Evolutionary conservation across 2,797 vertebrate species (phyloP).

Genomic region (Aeoliscus strigatus): DNA sequence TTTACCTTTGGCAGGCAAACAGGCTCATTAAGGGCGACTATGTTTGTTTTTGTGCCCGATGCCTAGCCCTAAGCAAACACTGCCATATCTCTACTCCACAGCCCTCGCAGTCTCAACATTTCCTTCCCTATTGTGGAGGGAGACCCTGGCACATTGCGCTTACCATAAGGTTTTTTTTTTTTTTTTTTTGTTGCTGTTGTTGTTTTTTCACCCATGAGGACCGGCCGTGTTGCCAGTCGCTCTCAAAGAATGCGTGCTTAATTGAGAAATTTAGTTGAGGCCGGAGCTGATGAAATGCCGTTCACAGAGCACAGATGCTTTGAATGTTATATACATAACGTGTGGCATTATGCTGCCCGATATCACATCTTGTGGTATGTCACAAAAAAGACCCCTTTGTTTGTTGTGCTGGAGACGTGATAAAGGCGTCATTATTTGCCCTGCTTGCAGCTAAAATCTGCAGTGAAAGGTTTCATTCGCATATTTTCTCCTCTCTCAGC

Average conservation of each 20-base stretch:
- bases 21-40: slow-evolving; percentile 74
- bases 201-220: slow-evolving; percentile 14
- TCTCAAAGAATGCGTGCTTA: slow-evolving; percentile 67
- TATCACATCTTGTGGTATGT: slow-evolving; percentile 62
- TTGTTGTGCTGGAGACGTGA: slow-evolving; percentile 45
- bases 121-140: slow-evolving; percentile 65
- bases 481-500: slow-evolving; percentile 63
- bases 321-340: slow-evolving; percentile 56
- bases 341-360: slow-evolving; percentile 54
- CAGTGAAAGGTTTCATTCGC: slow-evolving; percentile 63
- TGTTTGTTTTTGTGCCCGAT: slow-evolving; percentile 78
- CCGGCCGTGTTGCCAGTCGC: slow-evolving; percentile 47
- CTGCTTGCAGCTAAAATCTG: slow-evolving; percentile 52
- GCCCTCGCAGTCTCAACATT: slow-evolving; percentile 67
- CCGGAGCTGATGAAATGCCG: slow-evolving; percentile 48
- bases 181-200: neutral
- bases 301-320: slow-evolving; percentile 27
- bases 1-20: slow-evolving; percentile 79
- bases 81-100: slow-evolving; percentile 69
- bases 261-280: slow-evolving; percentile 65
- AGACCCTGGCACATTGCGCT: slow-evolving; percentile 50
- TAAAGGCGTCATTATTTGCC: slow-evolving; percentile 69
- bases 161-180: slow-evolving; percentile 16
- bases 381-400: slow-evolving; percentile 66
- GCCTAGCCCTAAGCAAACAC: slow-evolving; percentile 76